Base-by-base conservation (phyloP, 1,140 invertebrate genomes). In the Mizuhopecten yessoensis region DNA sequence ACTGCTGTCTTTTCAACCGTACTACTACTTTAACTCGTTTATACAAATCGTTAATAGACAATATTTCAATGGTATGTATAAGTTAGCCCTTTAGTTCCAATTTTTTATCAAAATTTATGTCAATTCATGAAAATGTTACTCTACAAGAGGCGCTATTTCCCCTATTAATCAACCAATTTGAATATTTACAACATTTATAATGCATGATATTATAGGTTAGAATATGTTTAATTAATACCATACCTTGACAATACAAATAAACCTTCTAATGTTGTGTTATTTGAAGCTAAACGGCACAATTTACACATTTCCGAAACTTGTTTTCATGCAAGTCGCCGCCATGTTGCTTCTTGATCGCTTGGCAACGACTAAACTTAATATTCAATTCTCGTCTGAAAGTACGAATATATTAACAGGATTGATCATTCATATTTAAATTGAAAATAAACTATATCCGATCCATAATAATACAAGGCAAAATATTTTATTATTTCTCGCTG, bases 291-390 rank as follows among this genome's bases (percentile, higher is more conserved):
- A 75, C n/a, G 57, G 57, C 57, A 75, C 29, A 75, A 75, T 29
- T n/a, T 75, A 75, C 57, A 29, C n/a, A n/a, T 75, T 75, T 75
- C 57, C 57, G 57, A 75, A 75, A 23, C 23, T 75, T 75, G 57
- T 75, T 75, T 75, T 75, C n/a, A 29, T 75, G 36, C 3, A 86
- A 29, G 23, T 45, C 45, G 86, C 92, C 89, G 92, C 92, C 92
- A 92, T 92, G 90, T 92, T 92, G 92, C 86, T 92, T 86, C 57
- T 88, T 33, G 11, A 90, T 90, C 75, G 90, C 90, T 87, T 88
- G 36, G 90, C 90, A 90, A 90, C 90, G 45, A 33, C 34, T 17
- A n/a, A 86, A 34, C 33, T 86, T 89, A 29, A 34, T 9, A 34
- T 87, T 90, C n/a, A 87, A 42, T n/a, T n/a, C 0, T n/a, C 33